phyloP scores from a whole-genome alignment of 2,113 vertebrate species.

The Perca fluviatilis region DNA sequence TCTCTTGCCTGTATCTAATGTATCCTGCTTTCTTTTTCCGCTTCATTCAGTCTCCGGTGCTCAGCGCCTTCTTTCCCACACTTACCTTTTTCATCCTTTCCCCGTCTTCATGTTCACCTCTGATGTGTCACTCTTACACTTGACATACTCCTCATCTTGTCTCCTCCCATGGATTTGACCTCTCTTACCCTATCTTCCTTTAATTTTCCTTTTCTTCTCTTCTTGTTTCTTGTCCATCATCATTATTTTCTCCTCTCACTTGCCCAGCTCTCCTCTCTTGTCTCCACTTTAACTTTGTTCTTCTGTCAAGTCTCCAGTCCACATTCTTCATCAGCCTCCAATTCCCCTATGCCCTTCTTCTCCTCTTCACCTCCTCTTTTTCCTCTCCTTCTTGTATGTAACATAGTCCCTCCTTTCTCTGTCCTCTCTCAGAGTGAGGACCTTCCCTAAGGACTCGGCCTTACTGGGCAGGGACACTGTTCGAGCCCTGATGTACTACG shows the following conservation, averaged over 20 bases:
- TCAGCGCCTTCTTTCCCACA: background rate
- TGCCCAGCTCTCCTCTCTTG: background rate
- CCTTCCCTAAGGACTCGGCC: slow-evolving; percentile 91
- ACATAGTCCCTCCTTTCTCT: background rate
- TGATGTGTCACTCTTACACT: slow-evolving; percentile 4
- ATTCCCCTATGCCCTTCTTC: background rate
- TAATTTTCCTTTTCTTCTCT: background rate
- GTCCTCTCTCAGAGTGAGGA: slow-evolving; percentile 87
- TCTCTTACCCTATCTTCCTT: slow-evolving; percentile 6
- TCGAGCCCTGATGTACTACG: slow-evolving; percentile 95
- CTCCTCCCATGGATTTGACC: slow-evolving; percentile 3
- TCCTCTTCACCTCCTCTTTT: background rate
- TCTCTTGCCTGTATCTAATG: background rate
- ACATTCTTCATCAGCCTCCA: slow-evolving; percentile 13
- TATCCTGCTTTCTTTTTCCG: background rate
- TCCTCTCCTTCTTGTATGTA: background rate
- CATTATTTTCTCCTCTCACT: background rate
- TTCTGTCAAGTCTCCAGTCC: slow-evolving; percentile 13
- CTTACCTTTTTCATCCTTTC: background rate
- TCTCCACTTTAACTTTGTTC: slow-evolving; percentile 23
- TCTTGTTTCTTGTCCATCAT: slow-evolving; percentile 22
- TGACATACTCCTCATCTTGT: background rate
- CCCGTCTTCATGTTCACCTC: slow-evolving; percentile 7
- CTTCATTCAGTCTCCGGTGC: background rate
- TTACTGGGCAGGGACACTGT: slow-evolving; percentile 92